Conservation (phyloP, 2,888 invertebrate genomes). For the Noctua janthe region DNA sequence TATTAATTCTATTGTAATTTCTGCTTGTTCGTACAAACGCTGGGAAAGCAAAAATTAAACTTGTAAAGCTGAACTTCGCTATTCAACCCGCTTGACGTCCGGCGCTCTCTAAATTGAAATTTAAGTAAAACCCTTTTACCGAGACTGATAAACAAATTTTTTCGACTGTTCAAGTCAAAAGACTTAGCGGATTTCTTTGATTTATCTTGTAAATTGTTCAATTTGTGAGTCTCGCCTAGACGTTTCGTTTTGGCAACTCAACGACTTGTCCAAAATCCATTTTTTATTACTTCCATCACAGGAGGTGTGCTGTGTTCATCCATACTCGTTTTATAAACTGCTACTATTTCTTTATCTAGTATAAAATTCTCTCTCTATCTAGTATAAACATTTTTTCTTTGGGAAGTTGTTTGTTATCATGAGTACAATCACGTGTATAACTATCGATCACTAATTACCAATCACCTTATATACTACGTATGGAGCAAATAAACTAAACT, state of each 20-base stretch:
- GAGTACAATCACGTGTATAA: too few relatives aligned
- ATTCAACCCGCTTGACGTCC: slow-evolving; percentile 76
- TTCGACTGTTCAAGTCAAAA: slow-evolving; percentile 51
- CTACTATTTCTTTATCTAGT: too few relatives aligned
- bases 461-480: background rate
- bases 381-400: too few relatives aligned
- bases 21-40: slow-evolving; percentile 56
- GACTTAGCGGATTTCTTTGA: slow-evolving; percentile 19
- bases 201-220: background rate
- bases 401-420: too few relatives aligned
- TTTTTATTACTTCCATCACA: too few relatives aligned
- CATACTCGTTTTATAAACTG: background rate
- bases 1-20: slow-evolving; percentile 64
- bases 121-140: slow-evolving; percentile 77
- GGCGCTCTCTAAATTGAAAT: slow-evolving; percentile 79
- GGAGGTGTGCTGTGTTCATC: background rate
- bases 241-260: background rate
- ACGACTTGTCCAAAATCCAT: background rate
- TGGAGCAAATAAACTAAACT: background rate
- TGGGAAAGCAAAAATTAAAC: slow-evolving; percentile 73
- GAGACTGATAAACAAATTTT: slow-evolving; percentile 73
- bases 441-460: too few relatives aligned
- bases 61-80: slow-evolving; percentile 76
- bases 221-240: background rate
- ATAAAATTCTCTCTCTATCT: too few relatives aligned